A percentile compares a stretch with the other conserved stretches of the same genome.
These are phyloP conservation scores for Amitus sp. DNA, from an alignment of 2,888 invertebrate species.

Conservation along the genomic window DNA sequence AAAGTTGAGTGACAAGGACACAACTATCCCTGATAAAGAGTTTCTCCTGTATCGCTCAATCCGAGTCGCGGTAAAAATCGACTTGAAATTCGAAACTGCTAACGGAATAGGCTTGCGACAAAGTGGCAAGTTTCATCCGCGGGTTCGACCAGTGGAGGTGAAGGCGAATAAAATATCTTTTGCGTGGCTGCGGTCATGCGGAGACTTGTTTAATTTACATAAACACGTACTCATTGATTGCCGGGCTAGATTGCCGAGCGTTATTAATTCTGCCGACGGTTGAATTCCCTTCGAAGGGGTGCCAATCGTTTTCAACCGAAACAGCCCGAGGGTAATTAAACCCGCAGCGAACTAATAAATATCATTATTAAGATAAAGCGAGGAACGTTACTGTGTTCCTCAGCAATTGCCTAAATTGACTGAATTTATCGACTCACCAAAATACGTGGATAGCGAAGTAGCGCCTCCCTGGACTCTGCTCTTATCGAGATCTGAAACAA, in stretches of 20 bases:
- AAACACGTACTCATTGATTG: conserved; percentile 62
- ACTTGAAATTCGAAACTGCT: too few species aligned
- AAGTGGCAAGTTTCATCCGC: conserved; percentile 45
- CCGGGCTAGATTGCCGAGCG: conserved; percentile 53
- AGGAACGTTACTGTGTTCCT: conserved; percentile 1
- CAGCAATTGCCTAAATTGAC: background rate
- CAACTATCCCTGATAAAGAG: background rate
- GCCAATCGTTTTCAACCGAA: conserved; percentile 19
- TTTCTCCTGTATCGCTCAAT: too few species aligned
- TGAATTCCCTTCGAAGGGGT: conserved; percentile 41
- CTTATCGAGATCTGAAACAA: conserved; percentile 52
- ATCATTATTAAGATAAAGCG: conserved; percentile 34
- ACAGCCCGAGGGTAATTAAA: conserved; percentile 19
- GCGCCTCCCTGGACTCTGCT: conserved; percentile 50
- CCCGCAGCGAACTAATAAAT: conserved; percentile 30
- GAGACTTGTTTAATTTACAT: conserved; percentile 59
- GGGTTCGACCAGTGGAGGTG: conserved; percentile 32
- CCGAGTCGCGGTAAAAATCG: too few species aligned
- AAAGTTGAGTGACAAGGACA: too few species aligned
- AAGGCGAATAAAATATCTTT: conserved; percentile 45
- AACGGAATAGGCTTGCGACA: conserved; percentile 32
- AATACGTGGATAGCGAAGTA: conserved; percentile 47
- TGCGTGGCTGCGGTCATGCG: conserved; percentile 51
- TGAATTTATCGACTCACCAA: conserved; percentile 50
- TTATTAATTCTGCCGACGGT: conserved; percentile 56